Base-by-base conservation (phyloP, 2,888 invertebrate species). In the Nymphalis c-album region DNA sequence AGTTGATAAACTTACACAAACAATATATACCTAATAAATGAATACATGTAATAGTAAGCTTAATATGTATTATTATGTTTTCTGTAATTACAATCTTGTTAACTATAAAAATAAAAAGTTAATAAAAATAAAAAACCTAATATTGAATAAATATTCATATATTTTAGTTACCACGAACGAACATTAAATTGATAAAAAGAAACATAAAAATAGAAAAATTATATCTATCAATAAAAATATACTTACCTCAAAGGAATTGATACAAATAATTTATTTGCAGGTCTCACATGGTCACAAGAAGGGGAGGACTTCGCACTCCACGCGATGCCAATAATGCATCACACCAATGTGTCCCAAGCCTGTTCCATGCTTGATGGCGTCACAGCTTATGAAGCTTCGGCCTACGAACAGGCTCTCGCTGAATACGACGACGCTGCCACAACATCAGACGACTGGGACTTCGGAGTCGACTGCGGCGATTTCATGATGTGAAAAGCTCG, bases 401-500 rank as follows among this genome's bases (percentile, higher is more conserved):
- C 88, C 1, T 91, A 93, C 75, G 94, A 94, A 67, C 94, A 94
- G 71, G 94, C 95, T 0, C 86, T 94, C 7, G 94, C 94, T 0
- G 94, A 94, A 64, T 89, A 94, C 68, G 94, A 94, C 66, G 94
- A 94, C 74, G 85, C 88, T 0, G 89, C 83, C 20, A 84, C 85
- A 59, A 86, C 93, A 0, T 92, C 93, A 1, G 94, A 95, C 76
- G 95, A 95, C 76, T 95, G 94, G 89, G 95, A 95, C 81, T 93
- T 94, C 70, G 94, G 95, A 55, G 94, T 95, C 71, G 95, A 95
- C 81, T 95, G 95, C 80, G 95, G 95, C 0, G 95, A 95, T 77
- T 95, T 95, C 80, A 94, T 94, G 93, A 94, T 95, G 93, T 95
- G 53, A 55, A 94, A 84, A 77, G 63, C 53, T 46, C 40, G 55